Conservation (phyloP, 2,113 vertebrate species). For the Myrmecophaga tridactyla region DNA sequence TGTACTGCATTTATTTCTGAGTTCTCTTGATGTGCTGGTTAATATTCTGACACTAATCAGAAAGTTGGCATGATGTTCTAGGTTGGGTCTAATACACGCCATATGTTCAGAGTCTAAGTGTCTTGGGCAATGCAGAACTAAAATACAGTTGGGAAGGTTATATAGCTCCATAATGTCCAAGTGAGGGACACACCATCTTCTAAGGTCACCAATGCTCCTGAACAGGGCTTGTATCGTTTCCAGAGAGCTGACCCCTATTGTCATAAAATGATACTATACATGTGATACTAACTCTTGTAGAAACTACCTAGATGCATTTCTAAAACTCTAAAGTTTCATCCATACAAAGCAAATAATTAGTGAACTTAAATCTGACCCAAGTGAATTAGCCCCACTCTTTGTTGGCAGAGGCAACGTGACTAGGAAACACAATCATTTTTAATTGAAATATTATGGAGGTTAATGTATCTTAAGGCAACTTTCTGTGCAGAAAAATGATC, state of each 20-base stretch:
- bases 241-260: neutral
- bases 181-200: neutral
- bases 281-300: neutral
- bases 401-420: too few species aligned
- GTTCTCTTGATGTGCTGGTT: neutral
- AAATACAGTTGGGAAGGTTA: fast-evolving
- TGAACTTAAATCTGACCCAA: neutral
- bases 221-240: neutral
- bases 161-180: neutral
- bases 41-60: too few species aligned
- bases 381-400: neutral
- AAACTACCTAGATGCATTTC: neutral
- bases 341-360: neutral
- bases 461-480: neutral
- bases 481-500: neutral
- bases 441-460: neutral
- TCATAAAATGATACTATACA: neutral
- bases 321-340: neutral
- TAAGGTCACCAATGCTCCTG: neutral
- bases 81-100: neutral
- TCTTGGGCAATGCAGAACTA: neutral
- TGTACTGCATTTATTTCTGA: neutral
- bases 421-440: neutral
- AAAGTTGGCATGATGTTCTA: neutral
- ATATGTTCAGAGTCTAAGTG: neutral